A percentile compares a stretch with the other conserved stretches of the same genome.
Evolutionary conservation across 1,140 invertebrate genomes (phyloP).

Genomic region (Nebria ingens): DNA sequence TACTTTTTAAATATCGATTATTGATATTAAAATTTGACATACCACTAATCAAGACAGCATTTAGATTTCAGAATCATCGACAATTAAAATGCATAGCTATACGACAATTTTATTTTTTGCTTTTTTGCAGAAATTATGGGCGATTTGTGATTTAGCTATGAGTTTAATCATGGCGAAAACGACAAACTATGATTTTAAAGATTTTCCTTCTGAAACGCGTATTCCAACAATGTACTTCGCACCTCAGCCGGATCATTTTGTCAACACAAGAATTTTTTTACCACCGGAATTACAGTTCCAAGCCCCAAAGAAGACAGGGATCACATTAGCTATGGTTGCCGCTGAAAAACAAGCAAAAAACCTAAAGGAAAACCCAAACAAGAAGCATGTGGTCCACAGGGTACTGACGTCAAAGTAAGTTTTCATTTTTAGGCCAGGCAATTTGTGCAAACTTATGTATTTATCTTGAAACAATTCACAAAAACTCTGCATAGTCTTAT

Average conservation of each 20-base stretch:
- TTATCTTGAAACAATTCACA: no score
- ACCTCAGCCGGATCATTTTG: slow-evolving; percentile 54
- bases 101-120: slow-evolving; percentile 19
- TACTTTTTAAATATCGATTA: no score
- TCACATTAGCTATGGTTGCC: slow-evolving; percentile 35
- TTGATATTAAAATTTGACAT: no score
- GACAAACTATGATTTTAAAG: slow-evolving; percentile 80
- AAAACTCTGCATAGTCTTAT: no score
- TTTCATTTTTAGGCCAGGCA: slow-evolving; percentile 14
- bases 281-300: slow-evolving; percentile 53
- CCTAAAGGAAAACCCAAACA: slow-evolving; percentile 39
- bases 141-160: slow-evolving; percentile 88
- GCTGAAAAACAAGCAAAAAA: slow-evolving; percentile 33
- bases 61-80: no score
- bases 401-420: slow-evolving; percentile 50
- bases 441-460: background rate
- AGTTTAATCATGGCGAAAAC: slow-evolving; percentile 78
- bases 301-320: slow-evolving; percentile 39
- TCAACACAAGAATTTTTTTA: slow-evolving; percentile 60
- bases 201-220: slow-evolving; percentile 72
- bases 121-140: slow-evolving; percentile 80
- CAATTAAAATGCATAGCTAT: no score
- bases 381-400: slow-evolving; percentile 46
- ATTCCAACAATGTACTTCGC: slow-evolving; percentile 81
- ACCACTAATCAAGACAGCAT: no score